These are phyloP conservation scores for Ochropleura plecta DNA, from an alignment of 2,888 invertebrate species.

Conservation along the genomic window DNA sequence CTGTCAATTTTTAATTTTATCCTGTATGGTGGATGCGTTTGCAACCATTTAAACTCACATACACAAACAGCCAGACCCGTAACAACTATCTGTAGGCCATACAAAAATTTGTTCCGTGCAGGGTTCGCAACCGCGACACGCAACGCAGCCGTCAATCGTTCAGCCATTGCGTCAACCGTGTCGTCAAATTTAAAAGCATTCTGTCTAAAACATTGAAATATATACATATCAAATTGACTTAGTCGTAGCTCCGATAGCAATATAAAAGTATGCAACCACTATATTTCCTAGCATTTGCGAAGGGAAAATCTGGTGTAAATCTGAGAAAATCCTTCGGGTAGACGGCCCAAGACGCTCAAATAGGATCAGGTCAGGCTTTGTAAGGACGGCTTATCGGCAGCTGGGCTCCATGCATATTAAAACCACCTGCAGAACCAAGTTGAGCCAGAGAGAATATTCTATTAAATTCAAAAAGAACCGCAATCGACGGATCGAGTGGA, in stretches of 20 bases:
- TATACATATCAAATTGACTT: background rate
- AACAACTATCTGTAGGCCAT: too few relatives aligned
- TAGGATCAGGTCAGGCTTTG: conserved; percentile 83
- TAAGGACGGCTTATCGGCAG: conserved; percentile 81
- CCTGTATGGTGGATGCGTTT: too few relatives aligned
- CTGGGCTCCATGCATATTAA: conserved; percentile 85
- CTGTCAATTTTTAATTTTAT: background rate
- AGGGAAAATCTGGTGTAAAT: conserved; percentile 75
- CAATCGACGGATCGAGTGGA: background rate
- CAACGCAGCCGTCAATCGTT: too few relatives aligned
- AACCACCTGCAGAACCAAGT: conserved; percentile 74
- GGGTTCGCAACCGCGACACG: too few relatives aligned
- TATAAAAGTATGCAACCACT: conserved; percentile 32
- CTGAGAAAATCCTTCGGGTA: conserved; percentile 72
- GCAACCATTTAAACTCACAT: too few relatives aligned
- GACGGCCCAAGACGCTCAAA: conserved; percentile 79
- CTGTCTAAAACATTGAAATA: conserved; percentile 3
- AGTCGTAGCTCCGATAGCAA: conserved; percentile 2
- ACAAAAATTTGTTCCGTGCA: too few relatives aligned
- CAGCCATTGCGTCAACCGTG: too few relatives aligned
- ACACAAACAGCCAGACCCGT: too few relatives aligned
- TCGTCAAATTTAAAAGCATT: background rate
- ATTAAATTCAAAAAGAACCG: conserved; percentile 69
- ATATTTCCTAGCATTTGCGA: conserved; percentile 60
- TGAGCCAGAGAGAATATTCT: conserved; percentile 78